Conservation (phyloP, 1,140 invertebrate genomes). For the Ectropis grisescens region DNA sequence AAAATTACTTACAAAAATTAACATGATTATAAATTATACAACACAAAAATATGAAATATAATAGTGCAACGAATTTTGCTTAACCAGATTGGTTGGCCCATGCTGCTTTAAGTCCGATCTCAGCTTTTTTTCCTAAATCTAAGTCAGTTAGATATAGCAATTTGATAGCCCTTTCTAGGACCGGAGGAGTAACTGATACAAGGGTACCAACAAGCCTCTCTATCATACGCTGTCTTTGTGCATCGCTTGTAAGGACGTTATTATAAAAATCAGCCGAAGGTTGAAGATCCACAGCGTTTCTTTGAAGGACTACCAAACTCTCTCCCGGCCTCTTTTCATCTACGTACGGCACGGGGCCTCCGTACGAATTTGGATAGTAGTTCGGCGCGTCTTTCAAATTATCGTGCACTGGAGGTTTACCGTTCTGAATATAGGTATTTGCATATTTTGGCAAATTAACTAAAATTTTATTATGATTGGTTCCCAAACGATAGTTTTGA, state of each 20-base stretch:
- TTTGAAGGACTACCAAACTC: slow-evolving; percentile 35
- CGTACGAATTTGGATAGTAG: slow-evolving; percentile 94
- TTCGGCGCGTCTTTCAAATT: slow-evolving; percentile 86
- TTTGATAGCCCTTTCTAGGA: slow-evolving; percentile 80
- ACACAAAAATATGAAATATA: too few species aligned
- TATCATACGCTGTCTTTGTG: slow-evolving; percentile 77
- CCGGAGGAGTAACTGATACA: slow-evolving; percentile 79
- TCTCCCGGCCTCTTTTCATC: slow-evolving; percentile 42
- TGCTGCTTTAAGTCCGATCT: not conserved
- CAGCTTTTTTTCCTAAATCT: slow-evolving; percentile 70
- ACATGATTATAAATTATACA: too few species aligned
- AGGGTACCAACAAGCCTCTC: slow-evolving; percentile 82
- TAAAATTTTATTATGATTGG: slow-evolving; percentile 87
- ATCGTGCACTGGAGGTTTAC: slow-evolving; percentile 73
- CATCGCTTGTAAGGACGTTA: slow-evolving; percentile 77
- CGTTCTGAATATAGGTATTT: slow-evolving; percentile 88
- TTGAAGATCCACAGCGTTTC: slow-evolving; percentile 82
- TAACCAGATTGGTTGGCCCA: too few species aligned
- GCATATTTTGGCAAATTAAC: slow-evolving; percentile 88
- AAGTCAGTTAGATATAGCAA: slow-evolving; percentile 75
- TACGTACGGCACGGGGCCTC: slow-evolving; percentile 74
- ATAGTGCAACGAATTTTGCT: too few species aligned
- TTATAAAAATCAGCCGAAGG: slow-evolving; percentile 84
- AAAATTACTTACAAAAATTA: too few species aligned
- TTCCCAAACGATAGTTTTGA: slow-evolving; percentile 86